These are phyloP conservation scores for Crypturellus tataupa DNA, from an alignment of 2,797 vertebrate genomes.

Conservation along the genomic window DNA sequence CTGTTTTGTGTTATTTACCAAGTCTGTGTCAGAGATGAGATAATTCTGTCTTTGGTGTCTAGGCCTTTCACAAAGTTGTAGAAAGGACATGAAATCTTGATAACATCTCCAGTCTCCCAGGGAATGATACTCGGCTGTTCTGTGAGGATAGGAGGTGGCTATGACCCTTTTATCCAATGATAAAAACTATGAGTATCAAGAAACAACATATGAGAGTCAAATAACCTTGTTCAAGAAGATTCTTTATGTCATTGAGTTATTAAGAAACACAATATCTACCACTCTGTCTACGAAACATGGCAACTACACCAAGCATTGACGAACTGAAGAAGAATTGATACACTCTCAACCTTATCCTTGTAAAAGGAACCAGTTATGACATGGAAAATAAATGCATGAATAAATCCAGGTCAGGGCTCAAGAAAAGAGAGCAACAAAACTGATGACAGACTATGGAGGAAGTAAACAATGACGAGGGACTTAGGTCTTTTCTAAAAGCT, in stretches of 20 bases:
- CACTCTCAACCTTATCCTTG: not conserved
- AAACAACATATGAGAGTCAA: not conserved
- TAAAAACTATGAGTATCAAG: not conserved
- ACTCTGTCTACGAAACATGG: accelerated
- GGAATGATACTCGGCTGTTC: not conserved
- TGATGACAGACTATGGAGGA: not conserved
- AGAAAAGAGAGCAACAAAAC: not conserved
- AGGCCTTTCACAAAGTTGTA: not conserved
- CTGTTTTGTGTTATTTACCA: not conserved
- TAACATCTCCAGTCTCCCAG: not conserved
- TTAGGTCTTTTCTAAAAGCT: not conserved
- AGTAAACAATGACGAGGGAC: not conserved
- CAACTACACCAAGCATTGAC: not conserved
- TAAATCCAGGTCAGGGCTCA: not conserved
- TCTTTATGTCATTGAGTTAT: not conserved
- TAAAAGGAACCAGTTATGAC: not conserved
- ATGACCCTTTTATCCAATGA: not conserved
- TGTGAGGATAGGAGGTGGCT: accelerated
- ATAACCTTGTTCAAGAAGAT: not conserved
- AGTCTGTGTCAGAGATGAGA: not conserved
- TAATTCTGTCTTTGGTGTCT: not conserved
- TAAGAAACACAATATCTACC: not conserved
- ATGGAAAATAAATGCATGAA: not conserved
- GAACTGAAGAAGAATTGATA: not conserved
- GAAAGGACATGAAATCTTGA: not conserved